Base-by-base conservation (phyloP, 2,888 invertebrate species). In the Stictocephala bisonia region DNA sequence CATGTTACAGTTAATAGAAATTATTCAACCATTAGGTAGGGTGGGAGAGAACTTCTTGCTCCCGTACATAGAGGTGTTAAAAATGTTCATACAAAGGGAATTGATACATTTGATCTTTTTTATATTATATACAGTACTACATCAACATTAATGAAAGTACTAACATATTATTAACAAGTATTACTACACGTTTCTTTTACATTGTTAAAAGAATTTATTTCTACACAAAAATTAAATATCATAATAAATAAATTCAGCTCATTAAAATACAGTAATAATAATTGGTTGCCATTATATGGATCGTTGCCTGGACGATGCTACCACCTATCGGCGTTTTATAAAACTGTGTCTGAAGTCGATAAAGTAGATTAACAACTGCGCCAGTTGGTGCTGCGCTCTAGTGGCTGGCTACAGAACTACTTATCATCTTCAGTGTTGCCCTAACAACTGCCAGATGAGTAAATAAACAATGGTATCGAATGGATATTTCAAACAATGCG, bases 381-480 rank as follows among this genome's bases (percentile, higher is more conserved):
- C 3, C 56, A 9, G 40, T n/a, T 4, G 1, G 60, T 60, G 60
- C 20, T 22, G 60, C 60, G 35, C 60, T 22, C 40, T 60, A 35
- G 35, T 29, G 60, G 18, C 40, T 29, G 22, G 2, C 1, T 6
- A 20, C 2, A 13, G 60, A 60, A 60, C 56, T 29, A 3, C 56
- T 18, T 6, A 13, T 13, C 35, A 11, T 60, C 60, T 35, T 60
- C 60, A 35, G 15, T 22, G 60, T 20, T 60, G 35, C 60, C 60
- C 31, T 60, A 29, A 15, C 18, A 60, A 60, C 35, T 31, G 13
- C 7, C 60, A 60, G 60, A 35, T 60, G 60, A 60, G 31, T 24
- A 60, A 60, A 60, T 60, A 60, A 60, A 60, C 60, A 60, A 29
- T 56, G 56, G 27, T 60, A 60, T n/a, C 35, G 31, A 31, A 60